These are phyloP conservation scores for Hemicordylus capensis DNA, from an alignment of 2,113 vertebrate species.

Conservation along the genomic window DNA sequence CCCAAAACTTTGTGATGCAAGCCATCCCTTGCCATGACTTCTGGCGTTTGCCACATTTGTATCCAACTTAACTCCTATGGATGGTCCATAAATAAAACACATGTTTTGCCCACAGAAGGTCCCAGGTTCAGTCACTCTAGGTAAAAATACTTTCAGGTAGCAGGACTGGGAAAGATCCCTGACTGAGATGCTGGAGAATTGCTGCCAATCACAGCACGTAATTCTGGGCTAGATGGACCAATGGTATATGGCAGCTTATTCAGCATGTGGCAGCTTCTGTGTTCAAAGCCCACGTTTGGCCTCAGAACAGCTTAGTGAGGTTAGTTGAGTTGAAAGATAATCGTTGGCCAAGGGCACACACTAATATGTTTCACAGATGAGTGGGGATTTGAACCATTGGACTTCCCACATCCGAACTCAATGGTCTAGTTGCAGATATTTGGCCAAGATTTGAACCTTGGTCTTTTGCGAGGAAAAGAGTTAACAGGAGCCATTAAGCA, in stretches of 20 bases:
- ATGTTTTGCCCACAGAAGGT: neutral
- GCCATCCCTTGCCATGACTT: neutral
- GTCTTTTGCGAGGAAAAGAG: neutral
- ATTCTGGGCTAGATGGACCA: neutral
- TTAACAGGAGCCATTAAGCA: neutral
- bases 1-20: neutral
- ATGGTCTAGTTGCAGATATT: neutral
- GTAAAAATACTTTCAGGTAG: too few species aligned
- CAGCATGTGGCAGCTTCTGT: neutral
- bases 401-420: neutral
- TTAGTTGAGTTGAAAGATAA: neutral
- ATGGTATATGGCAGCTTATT: neutral
- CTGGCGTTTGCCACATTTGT: neutral
- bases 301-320: neutral
- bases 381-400: neutral
- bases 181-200: neutral
- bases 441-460: neutral
- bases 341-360: too few species aligned
- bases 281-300: neutral
- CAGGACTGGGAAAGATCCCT: too few species aligned
- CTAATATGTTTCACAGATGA: neutral
- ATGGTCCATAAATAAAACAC: too few species aligned
- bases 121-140: neutral
- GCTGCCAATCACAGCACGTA: neutral
- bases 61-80: too few species aligned